A percentile compares a stretch with the other conserved stretches of the same genome.
Evolutionary conservation across 2,797 vertebrate genomes (phyloP).

Genomic region (Hippoglossus hippoglossus): DNA sequence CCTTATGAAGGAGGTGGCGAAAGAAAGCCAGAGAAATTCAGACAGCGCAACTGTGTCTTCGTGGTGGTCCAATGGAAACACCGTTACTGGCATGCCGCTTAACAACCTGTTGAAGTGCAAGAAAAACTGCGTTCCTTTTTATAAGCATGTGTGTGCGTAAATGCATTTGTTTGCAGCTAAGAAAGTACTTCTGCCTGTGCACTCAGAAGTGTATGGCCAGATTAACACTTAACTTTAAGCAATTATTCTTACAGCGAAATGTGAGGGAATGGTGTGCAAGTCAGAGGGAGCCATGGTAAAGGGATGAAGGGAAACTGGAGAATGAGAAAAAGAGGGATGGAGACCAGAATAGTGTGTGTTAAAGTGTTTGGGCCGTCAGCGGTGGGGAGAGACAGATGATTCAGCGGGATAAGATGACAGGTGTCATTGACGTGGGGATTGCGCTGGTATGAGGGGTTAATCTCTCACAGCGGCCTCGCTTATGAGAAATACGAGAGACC

Average conservation of each 20-base stretch:
- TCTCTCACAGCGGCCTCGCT: slow-evolving; percentile 60
- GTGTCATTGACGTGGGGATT: slow-evolving; percentile 76
- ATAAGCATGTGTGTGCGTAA: slow-evolving; percentile 65
- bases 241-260: slow-evolving; percentile 55
- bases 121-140: slow-evolving; percentile 71
- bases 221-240: slow-evolving; percentile 64
- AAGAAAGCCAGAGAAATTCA: slow-evolving; percentile 47
- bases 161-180: slow-evolving; percentile 46
- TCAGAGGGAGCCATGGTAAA: slow-evolving; percentile 30
- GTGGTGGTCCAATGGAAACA: slow-evolving; percentile 81
- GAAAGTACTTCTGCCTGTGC: slow-evolving; percentile 35
- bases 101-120: slow-evolving; percentile 83
- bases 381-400: slow-evolving; percentile 58
- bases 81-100: slow-evolving; percentile 77
- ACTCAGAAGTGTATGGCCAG: slow-evolving; percentile 25
- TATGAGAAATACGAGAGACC: slow-evolving; percentile 75
- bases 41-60: slow-evolving; percentile 56
- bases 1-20: slow-evolving; percentile 31
- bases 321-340: slow-evolving; percentile 59
- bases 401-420: slow-evolving; percentile 72
- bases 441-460: slow-evolving; percentile 76
- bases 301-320: slow-evolving; percentile 54
- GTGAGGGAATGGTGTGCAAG: slow-evolving; percentile 49
- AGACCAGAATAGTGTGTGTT: slow-evolving; percentile 75
- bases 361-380: slow-evolving; percentile 66